Base-by-base conservation (phyloP, 2,113 vertebrate genomes). In the Xiphophorus maculatus region DNA sequence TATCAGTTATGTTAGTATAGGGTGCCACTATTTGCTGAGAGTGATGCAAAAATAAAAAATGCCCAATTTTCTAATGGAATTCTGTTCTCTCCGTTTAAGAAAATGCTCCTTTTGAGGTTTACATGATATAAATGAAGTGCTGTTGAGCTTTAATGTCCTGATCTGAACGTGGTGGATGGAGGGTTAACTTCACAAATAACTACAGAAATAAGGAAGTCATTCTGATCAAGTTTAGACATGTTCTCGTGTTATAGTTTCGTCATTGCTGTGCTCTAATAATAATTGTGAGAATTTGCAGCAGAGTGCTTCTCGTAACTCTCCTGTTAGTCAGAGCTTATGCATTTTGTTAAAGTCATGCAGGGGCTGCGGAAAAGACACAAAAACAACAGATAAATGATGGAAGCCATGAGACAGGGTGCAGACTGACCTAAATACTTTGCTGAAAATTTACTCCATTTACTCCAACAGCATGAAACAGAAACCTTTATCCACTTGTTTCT, bases 131-230 rank as follows among this genome's bases (percentile, higher is more conserved):
- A 58, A 58, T 58, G 51, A 58, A 9, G 25, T 58, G 25, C 19
- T 58, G 7, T 22, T 54, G 48, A 54, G 17, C 7, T 54, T 22
- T 25, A 2, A 54, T 25, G 48, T 4, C 14, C 17, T n/a, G 51
- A 58, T 48, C 17, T 58, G 22, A 25, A 25, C 5, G 8, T n/a
- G 51, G 51, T 58, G 51, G 68, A 69, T 13, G 64, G n/a, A 25
- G 69, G 72, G 17, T 66, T 54, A 22, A 71, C 14, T 33, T 13
- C 25, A 48, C 6, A 86, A 78, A 82, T 64, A 78, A 79, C 74
- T 42, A 1, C 13, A 84, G 40, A 79, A 83, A 84, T 85, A 88
- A 70, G 89, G 90, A 92, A 90, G 90, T 84, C 64, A 63, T 66
- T 58, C 5, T 42, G 66, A 83, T 67, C 90, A 66, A 78, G 91